These are phyloP conservation scores for Pteruthius melanotis DNA, from an alignment of 2,113 vertebrate species.

Conservation along the genomic window DNA sequence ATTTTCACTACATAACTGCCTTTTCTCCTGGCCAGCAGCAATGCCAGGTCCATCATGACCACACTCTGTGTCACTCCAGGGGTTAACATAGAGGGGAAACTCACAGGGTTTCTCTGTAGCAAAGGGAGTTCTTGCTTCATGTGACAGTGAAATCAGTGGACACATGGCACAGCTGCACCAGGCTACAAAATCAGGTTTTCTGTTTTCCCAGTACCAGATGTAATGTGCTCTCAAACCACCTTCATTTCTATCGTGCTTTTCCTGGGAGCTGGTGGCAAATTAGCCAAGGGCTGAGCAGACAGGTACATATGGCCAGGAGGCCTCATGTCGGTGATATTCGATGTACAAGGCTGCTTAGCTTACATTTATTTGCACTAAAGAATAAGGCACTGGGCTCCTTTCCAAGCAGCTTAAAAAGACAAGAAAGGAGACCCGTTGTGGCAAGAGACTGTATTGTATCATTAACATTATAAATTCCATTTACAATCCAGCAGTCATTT, in stretches of 20 bases:
- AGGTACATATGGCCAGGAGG: not conserved
- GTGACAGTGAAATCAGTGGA: not conserved
- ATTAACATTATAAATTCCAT: conserved; percentile 23
- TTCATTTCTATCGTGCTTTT: not conserved
- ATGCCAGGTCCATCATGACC: not conserved
- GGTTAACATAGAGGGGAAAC: not conserved
- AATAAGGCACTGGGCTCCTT: not conserved
- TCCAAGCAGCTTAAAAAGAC: conserved; percentile 41
- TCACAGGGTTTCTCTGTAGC: not conserved
- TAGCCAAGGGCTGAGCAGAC: not conserved
- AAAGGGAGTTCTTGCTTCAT: not conserved
- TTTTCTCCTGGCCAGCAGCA: not conserved
- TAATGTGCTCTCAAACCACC: not conserved
- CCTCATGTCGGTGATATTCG: not conserved
- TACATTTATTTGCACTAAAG: conserved; percentile 28
- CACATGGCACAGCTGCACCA: not conserved
- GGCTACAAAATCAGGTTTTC: not conserved
- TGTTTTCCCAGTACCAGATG: not conserved
- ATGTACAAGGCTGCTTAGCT: not conserved
- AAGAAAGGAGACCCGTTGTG: not conserved
- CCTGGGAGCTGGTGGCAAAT: not conserved
- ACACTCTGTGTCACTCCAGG: rapidly evolving
- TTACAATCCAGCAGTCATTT: conserved; percentile 17
- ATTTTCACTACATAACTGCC: rapidly evolving
- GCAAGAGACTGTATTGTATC: not conserved